Base-by-base conservation (phyloP, 2,888 invertebrate species). In the Caradrina kadenii region DNA sequence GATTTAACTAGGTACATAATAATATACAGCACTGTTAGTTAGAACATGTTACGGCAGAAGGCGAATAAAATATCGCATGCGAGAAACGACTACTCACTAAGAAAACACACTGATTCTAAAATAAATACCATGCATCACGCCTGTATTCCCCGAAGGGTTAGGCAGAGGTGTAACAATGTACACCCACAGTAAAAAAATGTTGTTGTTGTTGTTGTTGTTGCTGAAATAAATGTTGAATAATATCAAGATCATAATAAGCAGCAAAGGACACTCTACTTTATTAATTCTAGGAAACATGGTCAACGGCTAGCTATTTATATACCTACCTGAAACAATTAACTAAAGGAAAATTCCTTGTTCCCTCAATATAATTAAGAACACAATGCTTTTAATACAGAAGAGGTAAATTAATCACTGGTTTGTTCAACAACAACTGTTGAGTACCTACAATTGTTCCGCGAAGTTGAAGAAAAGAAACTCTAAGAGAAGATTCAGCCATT, bases 311-410 rank as follows among this genome's bases (percentile, higher is more conserved):
- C 22, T 64, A 22, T 65, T 52, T 60, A 60, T 59, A 66, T 42
- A 48, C 49, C n/a, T 53, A 76, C 65, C 42, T 53, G 53, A 70
- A 56, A 78, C 71, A 71, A 76, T 76, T 48, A 74, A 66, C 63
- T 17, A 11, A 66, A 61, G 17, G 54, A 71, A 76, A 80, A 31
- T 76, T 78, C 53, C 21, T 42, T 54, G 31, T 56, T 76, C 45
- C 45, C 50, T 70, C 71, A 60, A 70, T 58, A 66, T 78, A 76
- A 78, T 78, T 80, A 80, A 78, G 81, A 80, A 61, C 56, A 76
- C 81, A 78, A 80, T 80, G 81, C 81, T 78, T 80, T 76, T 80
- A 78, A 76, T 78, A 80, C 77, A 71, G 76, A 76, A 76, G 60
- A 78, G 77, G 81, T 71, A 78, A 76, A 78, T 76, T 80, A 78